A percentile compares a stretch with the other conserved stretches of the same genome.
These are phyloP conservation scores for Oxytorus armatus DNA, from an alignment of 2,888 invertebrate genomes.

Conservation along the genomic window DNA sequence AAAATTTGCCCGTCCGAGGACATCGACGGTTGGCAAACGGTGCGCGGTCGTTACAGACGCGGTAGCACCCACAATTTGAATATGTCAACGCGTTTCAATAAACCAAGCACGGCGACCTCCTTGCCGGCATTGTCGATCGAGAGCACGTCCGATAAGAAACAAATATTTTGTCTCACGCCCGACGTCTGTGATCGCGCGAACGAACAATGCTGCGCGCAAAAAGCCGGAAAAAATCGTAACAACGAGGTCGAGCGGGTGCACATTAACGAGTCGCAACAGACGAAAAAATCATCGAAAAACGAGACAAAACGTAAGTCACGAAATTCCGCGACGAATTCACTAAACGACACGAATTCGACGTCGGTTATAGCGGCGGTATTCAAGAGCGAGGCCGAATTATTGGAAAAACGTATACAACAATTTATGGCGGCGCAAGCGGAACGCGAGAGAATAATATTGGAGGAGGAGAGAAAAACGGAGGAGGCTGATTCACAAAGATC, in stretches of 20 bases:
- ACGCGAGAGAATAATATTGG: conserved; percentile 82
- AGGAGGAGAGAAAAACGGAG: conserved; percentile 86
- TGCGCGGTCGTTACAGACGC: conserved; percentile 90
- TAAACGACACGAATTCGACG: conserved; percentile 80
- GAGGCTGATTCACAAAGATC: conserved; percentile 90
- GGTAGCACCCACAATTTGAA: conserved; percentile 87
- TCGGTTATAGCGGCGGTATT: conserved; percentile 83
- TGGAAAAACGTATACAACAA: conserved; percentile 83
- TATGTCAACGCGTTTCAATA: conserved; percentile 90
- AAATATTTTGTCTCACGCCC: conserved; percentile 77
- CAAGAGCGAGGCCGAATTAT: conserved; percentile 82
- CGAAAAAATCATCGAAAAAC: conserved; percentile 54
- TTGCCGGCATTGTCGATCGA: conserved; percentile 89
- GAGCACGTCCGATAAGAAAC: conserved; percentile 76
- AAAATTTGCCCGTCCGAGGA: conserved; percentile 81
- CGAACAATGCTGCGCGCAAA: conserved; percentile 73
- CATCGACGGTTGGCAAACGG: conserved; percentile 97
- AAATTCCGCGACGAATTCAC: conserved; percentile 58
- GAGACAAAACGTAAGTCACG: conserved; percentile 68
- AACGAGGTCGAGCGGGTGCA: conserved; percentile 77
- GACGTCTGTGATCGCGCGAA: conserved; percentile 73
- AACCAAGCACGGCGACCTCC: conserved; percentile 93
- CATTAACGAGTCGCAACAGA: conserved; percentile 72
- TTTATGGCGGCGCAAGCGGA: conserved; percentile 84
- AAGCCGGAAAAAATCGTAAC: conserved; percentile 74